Percentiles rank a stretch among this genome's conserved stretches.
These are phyloP conservation scores for Kobus ellipsiprymnus DNA, from an alignment of 2,113 vertebrate species.

Conservation along the genomic window DNA sequence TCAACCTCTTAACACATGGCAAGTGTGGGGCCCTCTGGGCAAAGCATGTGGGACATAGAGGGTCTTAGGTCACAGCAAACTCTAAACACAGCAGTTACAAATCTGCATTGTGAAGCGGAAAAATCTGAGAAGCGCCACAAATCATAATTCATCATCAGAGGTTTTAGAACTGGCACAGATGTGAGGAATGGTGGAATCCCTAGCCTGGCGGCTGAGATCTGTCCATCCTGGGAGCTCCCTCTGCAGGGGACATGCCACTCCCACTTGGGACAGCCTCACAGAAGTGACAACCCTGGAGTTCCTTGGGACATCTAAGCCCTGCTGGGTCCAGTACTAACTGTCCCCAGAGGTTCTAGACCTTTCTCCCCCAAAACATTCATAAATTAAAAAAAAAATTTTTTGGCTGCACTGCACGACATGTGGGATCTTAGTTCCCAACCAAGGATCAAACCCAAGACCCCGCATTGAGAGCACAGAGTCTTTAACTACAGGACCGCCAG, in stretches of 20 bases:
- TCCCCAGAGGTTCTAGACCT: neutral
- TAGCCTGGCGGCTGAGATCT: neutral
- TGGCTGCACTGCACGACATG: neutral
- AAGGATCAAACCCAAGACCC: neutral
- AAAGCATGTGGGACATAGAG: neutral
- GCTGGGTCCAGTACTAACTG: neutral
- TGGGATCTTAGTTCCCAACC: neutral
- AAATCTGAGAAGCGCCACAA: neutral
- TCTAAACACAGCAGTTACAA: accelerated
- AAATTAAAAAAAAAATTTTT: neutral
- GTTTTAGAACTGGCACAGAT: neutral
- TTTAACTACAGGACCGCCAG: neutral
- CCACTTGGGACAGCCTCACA: neutral
- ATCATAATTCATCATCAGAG: neutral
- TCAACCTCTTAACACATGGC: neutral
- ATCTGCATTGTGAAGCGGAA: neutral
- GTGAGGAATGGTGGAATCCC: neutral
- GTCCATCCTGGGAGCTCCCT: neutral
- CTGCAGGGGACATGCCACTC: neutral
- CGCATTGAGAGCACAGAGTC: accelerated
- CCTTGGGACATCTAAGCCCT: neutral
- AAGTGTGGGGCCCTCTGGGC: neutral
- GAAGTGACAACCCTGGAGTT: neutral
- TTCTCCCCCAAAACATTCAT: neutral
- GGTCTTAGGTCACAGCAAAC: neutral